Evolutionary conservation across 2,888 invertebrate species (phyloP), one percentile per base, ranked within the genome.

Genomic region (Spodoptera littoralis): DNA sequence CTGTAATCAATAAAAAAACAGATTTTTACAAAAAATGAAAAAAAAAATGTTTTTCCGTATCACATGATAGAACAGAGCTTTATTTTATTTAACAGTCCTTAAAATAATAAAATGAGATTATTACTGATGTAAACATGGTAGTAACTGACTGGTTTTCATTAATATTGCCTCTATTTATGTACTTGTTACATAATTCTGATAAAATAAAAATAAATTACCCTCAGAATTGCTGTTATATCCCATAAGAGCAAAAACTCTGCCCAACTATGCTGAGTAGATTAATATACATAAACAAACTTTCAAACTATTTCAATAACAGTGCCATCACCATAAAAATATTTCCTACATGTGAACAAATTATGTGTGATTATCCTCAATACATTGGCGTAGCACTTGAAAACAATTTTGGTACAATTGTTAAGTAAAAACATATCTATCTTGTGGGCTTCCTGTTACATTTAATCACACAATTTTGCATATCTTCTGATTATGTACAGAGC

Each of bases 381-480:
- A 43, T 49, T 47, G 11, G n/a, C 18, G 13, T 48, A 56, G 27
- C 13, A 24, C 18, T 13, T 43, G 9, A 18, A 36, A 18, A 44
- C 46, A 30, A 60, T 67, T 30, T 44, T 11, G 11, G 12, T 22
- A 27, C 30, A 42, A 58, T 52, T 65, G 41, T 45, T 13, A 27
- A 27, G 54, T 1, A 47, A 49, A 61, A 18, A 5, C 3, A 24
- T 51, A 72, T 73, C 48, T 53, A 18, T 49, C n/a, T 18, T 4
- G 2, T 4, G 2, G 13, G 53, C 48, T 68, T 56, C 55, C 68
- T 60, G 49, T 18, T 60, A 8, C 9, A 36, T 1, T 44, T 71
- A 57, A 54, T 71, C 66, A 58, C 49, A 44, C 2, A 43, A 53
- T 53, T 58, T 58, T 53, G 48, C 50, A 50, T 47, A 72, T 47